Conservation (phyloP, 2,797 vertebrate genomes). For the Microctenopoma steveboyesi region DNA sequence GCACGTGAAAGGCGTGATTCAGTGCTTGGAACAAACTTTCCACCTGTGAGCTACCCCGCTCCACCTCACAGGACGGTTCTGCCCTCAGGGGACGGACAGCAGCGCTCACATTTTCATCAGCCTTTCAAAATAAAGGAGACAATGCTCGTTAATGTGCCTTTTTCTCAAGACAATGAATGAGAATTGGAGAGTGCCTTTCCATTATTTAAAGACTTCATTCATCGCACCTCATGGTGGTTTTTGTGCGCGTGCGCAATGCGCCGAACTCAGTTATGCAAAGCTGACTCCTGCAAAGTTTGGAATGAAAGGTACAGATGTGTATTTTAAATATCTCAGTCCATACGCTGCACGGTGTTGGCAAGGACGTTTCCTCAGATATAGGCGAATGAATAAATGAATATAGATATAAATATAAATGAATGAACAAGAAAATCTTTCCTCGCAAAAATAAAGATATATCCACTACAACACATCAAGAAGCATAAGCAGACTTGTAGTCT, state of each 20-base stretch:
- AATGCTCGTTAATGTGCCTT: slow-evolving; percentile 81
- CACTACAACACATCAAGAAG: neutral
- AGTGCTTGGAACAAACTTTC: slow-evolving; percentile 78
- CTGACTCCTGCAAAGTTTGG: neutral
- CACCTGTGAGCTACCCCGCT: slow-evolving; percentile 86
- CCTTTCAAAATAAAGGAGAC: slow-evolving; percentile 86
- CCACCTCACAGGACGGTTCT: slow-evolving; percentile 78
- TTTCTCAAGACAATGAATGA: slow-evolving; percentile 73
- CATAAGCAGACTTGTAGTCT: slow-evolving; percentile 37
- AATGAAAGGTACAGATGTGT: neutral
- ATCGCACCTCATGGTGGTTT: slow-evolving; percentile 18
- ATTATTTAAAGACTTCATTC: slow-evolving; percentile 68
- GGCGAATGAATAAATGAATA: slow-evolving; percentile 17
- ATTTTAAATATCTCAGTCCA: slow-evolving; percentile 13
- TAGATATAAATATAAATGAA: slow-evolving; percentile 10
- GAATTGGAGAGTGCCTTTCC: slow-evolving; percentile 53
- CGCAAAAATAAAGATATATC: slow-evolving; percentile 15
- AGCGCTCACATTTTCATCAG: slow-evolving; percentile 75
- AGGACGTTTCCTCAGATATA: neutral
- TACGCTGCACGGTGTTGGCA: slow-evolving; percentile 11
- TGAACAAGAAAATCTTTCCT: neutral
- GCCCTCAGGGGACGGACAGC: slow-evolving; percentile 83
- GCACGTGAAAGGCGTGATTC: slow-evolving; percentile 25
- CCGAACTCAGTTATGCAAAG: neutral
- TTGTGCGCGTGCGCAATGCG: slow-evolving; percentile 48